These are phyloP conservation scores for Morelia viridis DNA, from an alignment of 2,797 vertebrate genomes.

Conservation along the genomic window DNA sequence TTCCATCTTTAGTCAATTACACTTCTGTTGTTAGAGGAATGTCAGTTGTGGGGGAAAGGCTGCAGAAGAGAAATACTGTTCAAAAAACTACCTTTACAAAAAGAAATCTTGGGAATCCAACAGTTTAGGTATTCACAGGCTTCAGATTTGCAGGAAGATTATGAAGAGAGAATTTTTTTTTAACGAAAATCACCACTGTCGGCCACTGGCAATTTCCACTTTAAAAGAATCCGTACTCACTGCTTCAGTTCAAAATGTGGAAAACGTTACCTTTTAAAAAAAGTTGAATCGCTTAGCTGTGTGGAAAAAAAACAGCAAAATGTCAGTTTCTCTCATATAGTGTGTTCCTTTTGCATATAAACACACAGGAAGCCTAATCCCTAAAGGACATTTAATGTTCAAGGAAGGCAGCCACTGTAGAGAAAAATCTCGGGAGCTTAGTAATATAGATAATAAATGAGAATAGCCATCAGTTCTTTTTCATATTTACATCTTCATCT, in stretches of 20 bases:
- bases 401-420: conserved; percentile 71
- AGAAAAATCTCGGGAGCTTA: conserved; percentile 62
- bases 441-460: conserved; percentile 44
- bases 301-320: conserved; percentile 49
- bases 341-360: background rate
- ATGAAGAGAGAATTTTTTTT: background rate
- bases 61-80: background rate
- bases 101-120: background rate
- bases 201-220: conserved; percentile 37
- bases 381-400: conserved; percentile 55
- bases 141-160: background rate
- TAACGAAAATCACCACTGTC: conserved; percentile 11
- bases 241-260: conserved; percentile 51
- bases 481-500: conserved; percentile 82
- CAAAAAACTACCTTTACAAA: background rate
- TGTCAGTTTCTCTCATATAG: background rate
- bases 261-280: conserved; percentile 57
- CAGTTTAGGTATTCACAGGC: background rate
- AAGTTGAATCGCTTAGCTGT: conserved; percentile 50
- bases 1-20: background rate
- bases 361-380: conserved; percentile 27
- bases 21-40: background rate
- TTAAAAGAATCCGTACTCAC: conserved; percentile 35
- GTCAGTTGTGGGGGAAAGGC: background rate
- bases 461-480: conserved; percentile 71